Base-by-base conservation (phyloP, 2,888 invertebrate genomes). In the Drosophila fulvimacula region DNA sequence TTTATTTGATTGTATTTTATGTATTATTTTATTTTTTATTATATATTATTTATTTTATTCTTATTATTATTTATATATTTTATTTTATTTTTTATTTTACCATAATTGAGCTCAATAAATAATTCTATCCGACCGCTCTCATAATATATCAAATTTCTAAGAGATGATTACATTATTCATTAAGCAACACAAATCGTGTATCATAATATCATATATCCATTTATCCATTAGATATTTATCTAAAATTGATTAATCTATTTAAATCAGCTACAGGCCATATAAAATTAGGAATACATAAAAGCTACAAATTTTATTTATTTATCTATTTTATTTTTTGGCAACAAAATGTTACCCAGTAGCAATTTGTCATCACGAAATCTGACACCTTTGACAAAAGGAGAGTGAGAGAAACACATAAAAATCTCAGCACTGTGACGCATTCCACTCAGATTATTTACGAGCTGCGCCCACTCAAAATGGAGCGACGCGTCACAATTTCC, bases 401-500 rank as follows among this genome's bases (percentile, higher is more conserved):
- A 9, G 13, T 1, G 21, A 21, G 27, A 9, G n/a, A 57, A 56
- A 59, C 13, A 32, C 49, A 55, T 76, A 42, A 71, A 71, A 59
- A 55, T 46, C n/a, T 30, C 17, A 21, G 19, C 42, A 38, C 42
- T 52, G 19, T 39, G 36, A n/a, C 39, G 42, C 55, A 66, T 69
- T 61, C 36, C 71, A 6, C 56, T 59, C 11, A 13, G 44, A 71
- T 76, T 53, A 72, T 76, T 72, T 61, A 76, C 56, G 71, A 75
- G 48, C 72, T 60, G 59, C 76, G 60, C 76, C 72, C 72, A 75
- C 76, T 58, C 72, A 21, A 55, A 36, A 44, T 48, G 51, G 58
- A 27, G 41, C 52, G 58, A 44, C 41, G 52, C 46, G 51, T 44
- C 63, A 36, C 52, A 41, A 32, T 48, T 39, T 39, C 69, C 69